phyloP scores from a whole-genome alignment of 1,140 invertebrate species.

The Leptinotarsa undecemlineata region DNA sequence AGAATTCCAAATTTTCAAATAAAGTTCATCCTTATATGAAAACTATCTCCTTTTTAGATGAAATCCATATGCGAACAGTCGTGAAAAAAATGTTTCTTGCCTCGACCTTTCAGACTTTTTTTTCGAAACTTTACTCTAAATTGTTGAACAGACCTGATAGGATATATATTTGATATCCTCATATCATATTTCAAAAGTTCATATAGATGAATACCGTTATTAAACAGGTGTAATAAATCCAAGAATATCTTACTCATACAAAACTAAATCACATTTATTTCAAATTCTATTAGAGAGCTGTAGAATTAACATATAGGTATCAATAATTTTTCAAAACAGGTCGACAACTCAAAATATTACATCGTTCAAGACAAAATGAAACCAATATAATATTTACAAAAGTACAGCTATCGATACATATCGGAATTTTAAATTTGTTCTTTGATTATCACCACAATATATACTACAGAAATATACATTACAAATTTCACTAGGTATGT shows the following conservation, averaged over 20 bases:
- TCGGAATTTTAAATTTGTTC: background rate
- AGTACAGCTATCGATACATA: background rate
- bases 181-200: too few relatives aligned
- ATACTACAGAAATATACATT: background rate
- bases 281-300: background rate
- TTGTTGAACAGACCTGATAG: too few relatives aligned
- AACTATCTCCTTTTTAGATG: too few relatives aligned
- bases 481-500: conserved; percentile 5
- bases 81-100: too few relatives aligned
- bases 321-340: too few relatives aligned
- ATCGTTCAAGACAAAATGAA: background rate
- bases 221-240: background rate
- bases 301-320: background rate
- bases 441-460: background rate
- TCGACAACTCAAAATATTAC: background rate
- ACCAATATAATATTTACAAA: background rate
- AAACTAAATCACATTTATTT: conserved; percentile 4
- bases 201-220: too few relatives aligned
- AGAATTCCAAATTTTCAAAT: too few relatives aligned
- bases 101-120: too few relatives aligned
- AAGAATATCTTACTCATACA: background rate
- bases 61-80: too few relatives aligned
- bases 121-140: too few relatives aligned
- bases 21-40: too few relatives aligned
- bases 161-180: too few relatives aligned